Evolutionary conservation across 2,888 invertebrate genomes (phyloP), one percentile per base, ranked within the genome.

Genomic region (Alitta virens): DNA sequence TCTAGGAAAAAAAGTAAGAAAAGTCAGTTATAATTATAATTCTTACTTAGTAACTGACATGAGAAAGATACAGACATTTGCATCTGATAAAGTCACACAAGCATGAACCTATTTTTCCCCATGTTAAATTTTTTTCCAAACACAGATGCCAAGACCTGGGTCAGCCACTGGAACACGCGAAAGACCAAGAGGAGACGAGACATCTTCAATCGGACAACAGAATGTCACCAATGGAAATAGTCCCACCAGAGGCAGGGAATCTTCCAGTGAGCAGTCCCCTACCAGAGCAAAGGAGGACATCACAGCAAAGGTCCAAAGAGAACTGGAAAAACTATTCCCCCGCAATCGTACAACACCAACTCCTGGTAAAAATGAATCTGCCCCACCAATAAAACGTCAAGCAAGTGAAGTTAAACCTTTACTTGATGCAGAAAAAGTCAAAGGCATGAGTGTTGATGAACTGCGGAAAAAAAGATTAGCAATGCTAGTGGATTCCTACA

Each of bases 401-500:
- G 18, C 5, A 21, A 9, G 12, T 12, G 46, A 46, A 5, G 21
- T 46, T 3, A 46, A 46, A 46, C 46, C 46, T 3, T 21, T 46
- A n/a, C 46, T 46, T 5, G 46, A 46, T 46, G 46, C 46, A 18
- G 21, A 46, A 7, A 46, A 46, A n/a, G 7, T 46, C 3, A 46
- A 46, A 46, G 46, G 18, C n/a, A 18, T 59, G 51, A 40, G 49
- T 33, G 16, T 27, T 1, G 59, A 49, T 2, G 59, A 59, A 38
- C 40, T 59, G 25, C 12, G 59, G 16, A 25, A 49, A 21, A 59
- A 59, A 40, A 27, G 59, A 9, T 51, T 59, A 23, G 59, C 49
- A 3, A 59, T 59, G 59, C 51, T 59, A 23, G 51, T 59, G 5
- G 51, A 59, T 18, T 50, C 59, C 3, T 59, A 59, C 23, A 59